Evolutionary conservation across 2,797 vertebrate species (phyloP).

Genomic region (Cyprinella venusta): DNA sequence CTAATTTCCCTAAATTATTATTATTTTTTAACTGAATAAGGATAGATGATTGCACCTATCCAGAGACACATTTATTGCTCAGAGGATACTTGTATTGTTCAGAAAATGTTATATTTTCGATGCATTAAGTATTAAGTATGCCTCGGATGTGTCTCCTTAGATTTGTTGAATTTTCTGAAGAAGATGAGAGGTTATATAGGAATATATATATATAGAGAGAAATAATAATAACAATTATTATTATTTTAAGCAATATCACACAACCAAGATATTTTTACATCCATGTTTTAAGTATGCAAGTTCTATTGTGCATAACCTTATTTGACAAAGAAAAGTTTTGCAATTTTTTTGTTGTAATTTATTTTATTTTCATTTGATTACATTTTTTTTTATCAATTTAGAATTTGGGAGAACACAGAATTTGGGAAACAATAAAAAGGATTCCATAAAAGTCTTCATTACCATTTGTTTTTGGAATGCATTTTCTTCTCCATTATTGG

Average conservation of each 20-base stretch:
- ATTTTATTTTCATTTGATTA: neutral
- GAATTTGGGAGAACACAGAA: neutral
- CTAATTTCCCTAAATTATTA: neutral
- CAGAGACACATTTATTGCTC: neutral
- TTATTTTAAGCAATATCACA: neutral
- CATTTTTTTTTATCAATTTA: neutral
- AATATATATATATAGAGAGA: neutral
- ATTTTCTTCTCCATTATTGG: neutral
- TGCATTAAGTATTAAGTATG: neutral
- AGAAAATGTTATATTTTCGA: neutral
- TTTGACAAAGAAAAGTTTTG: neutral
- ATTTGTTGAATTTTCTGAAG: neutral
- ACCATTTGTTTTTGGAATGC: neutral
- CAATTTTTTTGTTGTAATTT: neutral
- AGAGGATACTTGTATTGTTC: neutral
- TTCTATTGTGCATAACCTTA: neutral
- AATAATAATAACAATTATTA: neutral
- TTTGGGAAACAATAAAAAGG: neutral
- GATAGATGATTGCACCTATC: neutral
- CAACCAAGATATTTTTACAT: neutral
- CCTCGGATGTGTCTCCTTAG: neutral
- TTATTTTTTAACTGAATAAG: neutral
- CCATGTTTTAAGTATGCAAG: neutral
- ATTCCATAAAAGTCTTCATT: neutral
- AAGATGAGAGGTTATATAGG: neutral